Evolutionary conservation across 2,797 vertebrate species (phyloP), one percentile per base, ranked within the genome.

Genomic region (Bufotes viridis): DNA sequence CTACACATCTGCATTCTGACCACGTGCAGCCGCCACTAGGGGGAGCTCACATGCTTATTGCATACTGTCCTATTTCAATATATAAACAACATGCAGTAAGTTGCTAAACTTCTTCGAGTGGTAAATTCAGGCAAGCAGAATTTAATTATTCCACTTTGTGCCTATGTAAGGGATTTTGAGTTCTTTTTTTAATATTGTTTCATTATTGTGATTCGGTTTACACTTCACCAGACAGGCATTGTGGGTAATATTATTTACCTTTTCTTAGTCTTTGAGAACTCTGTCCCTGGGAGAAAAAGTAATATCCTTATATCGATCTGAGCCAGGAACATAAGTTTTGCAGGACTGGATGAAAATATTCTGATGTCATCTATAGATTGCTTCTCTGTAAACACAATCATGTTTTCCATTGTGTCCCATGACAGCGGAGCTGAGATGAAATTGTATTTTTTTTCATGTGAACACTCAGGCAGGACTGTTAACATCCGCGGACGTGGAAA

Each of bases 401-500:
- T 84, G 49, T 83, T 84, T 84, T 81, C 75, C 75, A 81, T 42
- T 49, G 49, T 55, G 58, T 63, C 78, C 78, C 78, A 63, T 81
- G 58, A 61, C 55, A 58, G 78, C 61, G 42, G 22, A 58, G 78
- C 55, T 58, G 57, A 42, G 42, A 61, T 81, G 55, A 81, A 81
- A 58, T 81, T 60, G 78, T 63, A 22, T 81, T 81, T 58, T 34
- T 34, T 42, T 60, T 78, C 75, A 78, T 82, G 49, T 86, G 83
- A 86, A 90, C 91, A 90, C 91, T 84, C 90, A 91, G 53, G 91
- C 75, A 55, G 75, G 7, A 11, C 75, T 24, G 49, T 78, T 53
- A 78, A 78, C 75, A 75, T 75, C 51, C 20, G 55, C 13, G 51
- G 55, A 78, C 22, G 51, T n/a, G 22, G 75, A 78, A 55, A 78